Conservation (phyloP, 1,140 invertebrate species). For the Macrocentrus cingulum region DNA sequence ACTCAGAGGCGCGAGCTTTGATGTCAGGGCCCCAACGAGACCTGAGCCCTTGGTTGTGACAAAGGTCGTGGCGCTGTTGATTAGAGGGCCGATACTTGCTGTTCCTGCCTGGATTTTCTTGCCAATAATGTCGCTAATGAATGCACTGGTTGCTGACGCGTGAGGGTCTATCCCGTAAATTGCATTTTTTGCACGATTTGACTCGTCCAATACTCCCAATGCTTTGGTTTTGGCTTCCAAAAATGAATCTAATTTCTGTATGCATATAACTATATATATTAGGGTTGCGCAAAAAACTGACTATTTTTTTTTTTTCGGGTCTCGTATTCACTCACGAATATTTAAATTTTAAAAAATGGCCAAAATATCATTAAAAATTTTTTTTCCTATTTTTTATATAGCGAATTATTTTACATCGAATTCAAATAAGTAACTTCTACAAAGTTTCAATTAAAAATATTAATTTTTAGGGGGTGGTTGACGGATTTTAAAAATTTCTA, state of each 20-base stretch:
- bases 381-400: no score
- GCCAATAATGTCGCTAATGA: conserved; percentile 42
- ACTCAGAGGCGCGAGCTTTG: conserved; percentile 51
- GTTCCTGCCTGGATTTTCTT: conserved; percentile 44
- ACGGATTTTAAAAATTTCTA: no score
- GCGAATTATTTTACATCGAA: no score
- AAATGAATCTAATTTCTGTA: conserved; percentile 75
- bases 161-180: conserved; percentile 67
- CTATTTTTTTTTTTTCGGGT: no score
- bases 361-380: no score
- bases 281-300: no score
- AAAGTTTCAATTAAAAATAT: no score
- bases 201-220: conserved; percentile 66
- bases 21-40: conserved; percentile 39
- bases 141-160: conserved; percentile 46
- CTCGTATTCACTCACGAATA: no score
- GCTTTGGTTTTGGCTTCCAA: conserved; percentile 74
- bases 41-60: conserved; percentile 40
- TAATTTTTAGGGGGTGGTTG: no score
- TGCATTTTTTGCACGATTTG: conserved; percentile 73
- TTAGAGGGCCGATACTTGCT: conserved; percentile 45
- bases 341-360: no score
- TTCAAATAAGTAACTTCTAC: no score
- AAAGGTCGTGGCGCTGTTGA: conserved; percentile 51
- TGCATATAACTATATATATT: no score